Evolutionary conservation across 2,888 invertebrate genomes (phyloP), one percentile per base, ranked within the genome.

Genomic region (Cybosia mesomella): DNA sequence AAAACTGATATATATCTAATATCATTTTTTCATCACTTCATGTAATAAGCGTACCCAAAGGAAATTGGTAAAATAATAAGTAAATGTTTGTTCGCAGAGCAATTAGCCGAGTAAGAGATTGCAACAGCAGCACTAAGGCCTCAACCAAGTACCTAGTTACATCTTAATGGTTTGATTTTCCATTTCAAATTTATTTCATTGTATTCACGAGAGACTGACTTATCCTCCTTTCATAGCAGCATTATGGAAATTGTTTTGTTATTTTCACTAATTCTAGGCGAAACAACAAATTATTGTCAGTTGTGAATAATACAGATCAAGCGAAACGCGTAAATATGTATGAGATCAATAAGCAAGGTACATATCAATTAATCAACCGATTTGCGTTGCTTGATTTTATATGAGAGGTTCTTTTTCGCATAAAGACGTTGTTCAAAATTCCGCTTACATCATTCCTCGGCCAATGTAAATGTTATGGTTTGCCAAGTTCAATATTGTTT

Each of bases 201-300:
- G 88, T 92, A 91, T 90, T 91, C 89, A 89, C 81, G 91, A 91
- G 94, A 94, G 94, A 92, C 93, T 92, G 93, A 94, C 89, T 92
- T 91, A 91, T 88, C 89, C 89, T 88, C 80, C 79, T 91, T 90
- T 90, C 86, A 90, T 92, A 92, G 92, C 92, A 91, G 93, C 92
- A 92, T 93, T 93, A 93, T 92, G 81, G 89, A 87, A 90, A 91
- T 89, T 90, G 87, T 90, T 91, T 89, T 89, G 87, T 92, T 91
- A 86, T 84, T 86, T 88, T 86, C 85, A 87, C 80, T 89, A 83
- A 85, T 86, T 84, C 75, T 89, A 88, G 82, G 83, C 79, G 81
- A 83, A 76, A 80, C 82, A 75, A 80, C 73, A 85, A 86, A 83
- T 85, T 83, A 84, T 83, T 82, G 84, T 86, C 84, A 85, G 84